Conservation (phyloP, 2,888 invertebrate species). For the Latheticus oryzae region DNA sequence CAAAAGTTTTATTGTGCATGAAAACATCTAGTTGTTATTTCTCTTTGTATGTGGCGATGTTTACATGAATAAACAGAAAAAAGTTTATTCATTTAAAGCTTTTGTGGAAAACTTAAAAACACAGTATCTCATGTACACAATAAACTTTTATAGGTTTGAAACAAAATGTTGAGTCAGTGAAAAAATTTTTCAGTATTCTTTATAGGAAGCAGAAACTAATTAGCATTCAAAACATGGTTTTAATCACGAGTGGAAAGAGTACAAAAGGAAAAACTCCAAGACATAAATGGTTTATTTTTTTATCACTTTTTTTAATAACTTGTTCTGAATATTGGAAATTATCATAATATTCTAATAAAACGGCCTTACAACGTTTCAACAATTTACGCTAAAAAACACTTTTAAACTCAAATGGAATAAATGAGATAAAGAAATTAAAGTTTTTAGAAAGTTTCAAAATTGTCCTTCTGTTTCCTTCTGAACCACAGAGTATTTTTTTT, state of each 20-base stretch:
- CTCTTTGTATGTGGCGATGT: too few relatives aligned
- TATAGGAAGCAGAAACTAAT: neutral
- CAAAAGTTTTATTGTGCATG: too few relatives aligned
- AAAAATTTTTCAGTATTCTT: constrained; percentile 6
- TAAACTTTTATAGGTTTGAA: too few relatives aligned
- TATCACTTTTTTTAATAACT: neutral
- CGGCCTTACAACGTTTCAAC: neutral
- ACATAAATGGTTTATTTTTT: constrained; percentile 5
- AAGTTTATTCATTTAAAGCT: too few relatives aligned
- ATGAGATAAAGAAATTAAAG: constrained; percentile 1
- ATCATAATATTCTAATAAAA: constrained; percentile 5
- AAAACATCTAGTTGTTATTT: too few relatives aligned
- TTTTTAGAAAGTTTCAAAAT: neutral
- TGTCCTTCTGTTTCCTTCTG: neutral
- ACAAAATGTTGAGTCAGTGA: constrained; percentile 1
- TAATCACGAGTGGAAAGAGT: too few relatives aligned
- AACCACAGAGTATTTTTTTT: too few relatives aligned
- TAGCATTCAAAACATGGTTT: constrained; percentile 1
- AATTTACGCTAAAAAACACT: neutral
- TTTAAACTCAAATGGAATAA: constrained; percentile 3
- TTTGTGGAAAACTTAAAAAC: too few relatives aligned
- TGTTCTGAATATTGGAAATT: constrained; percentile 2
- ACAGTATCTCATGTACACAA: too few relatives aligned
- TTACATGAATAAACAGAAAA: too few relatives aligned
- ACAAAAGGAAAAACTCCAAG: neutral